Conservation (phyloP, 2,113 vertebrate species). For the Poecile atricapillus region DNA sequence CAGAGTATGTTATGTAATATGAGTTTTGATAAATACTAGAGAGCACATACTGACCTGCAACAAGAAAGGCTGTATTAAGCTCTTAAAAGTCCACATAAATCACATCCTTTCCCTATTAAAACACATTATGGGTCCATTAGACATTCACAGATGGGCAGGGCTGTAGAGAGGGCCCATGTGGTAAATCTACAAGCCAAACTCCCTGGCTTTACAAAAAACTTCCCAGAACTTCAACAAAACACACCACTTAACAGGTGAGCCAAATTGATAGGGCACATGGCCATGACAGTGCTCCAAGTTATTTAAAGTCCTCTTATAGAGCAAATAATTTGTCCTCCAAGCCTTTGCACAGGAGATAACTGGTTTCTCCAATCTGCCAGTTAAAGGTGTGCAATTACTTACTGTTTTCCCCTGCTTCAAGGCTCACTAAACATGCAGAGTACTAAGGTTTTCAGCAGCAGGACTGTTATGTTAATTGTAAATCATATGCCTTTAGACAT, state of each 20-base stretch:
- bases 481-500: background rate
- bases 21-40: background rate
- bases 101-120: background rate
- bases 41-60: background rate
- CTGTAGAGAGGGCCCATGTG: background rate
- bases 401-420: background rate
- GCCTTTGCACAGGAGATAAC: background rate
- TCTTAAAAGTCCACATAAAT: background rate
- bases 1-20: background rate
- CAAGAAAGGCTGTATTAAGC: background rate
- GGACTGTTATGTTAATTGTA: no score
- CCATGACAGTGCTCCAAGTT: rapidly evolving
- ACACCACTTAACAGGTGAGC: background rate
- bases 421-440: background rate
- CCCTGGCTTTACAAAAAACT: background rate
- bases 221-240: background rate
- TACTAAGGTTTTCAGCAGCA: background rate
- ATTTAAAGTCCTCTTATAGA: background rate
- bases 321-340: background rate
- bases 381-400: background rate
- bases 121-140: background rate
- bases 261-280: background rate
- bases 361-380: background rate
- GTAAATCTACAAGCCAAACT: background rate
- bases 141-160: background rate